Evolutionary conservation across 1,140 invertebrate species (phyloP).

Genomic region (Bombus balteatus): DNA sequence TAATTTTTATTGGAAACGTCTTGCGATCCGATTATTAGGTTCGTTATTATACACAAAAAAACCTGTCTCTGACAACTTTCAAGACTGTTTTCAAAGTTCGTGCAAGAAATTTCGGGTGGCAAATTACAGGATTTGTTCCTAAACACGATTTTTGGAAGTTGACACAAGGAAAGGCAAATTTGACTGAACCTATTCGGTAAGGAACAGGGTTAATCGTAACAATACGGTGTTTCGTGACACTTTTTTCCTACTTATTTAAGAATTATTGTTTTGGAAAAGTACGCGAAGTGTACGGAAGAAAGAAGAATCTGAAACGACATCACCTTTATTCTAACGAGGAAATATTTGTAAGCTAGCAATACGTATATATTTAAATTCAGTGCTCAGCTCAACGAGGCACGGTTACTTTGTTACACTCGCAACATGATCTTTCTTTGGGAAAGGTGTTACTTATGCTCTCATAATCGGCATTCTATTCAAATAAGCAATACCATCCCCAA

Average conservation of each 20-base stretch:
- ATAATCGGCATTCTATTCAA: conserved; percentile 74
- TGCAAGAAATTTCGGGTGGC: no score
- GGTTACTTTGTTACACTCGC: conserved; percentile 27
- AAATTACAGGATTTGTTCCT: no score
- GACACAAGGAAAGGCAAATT: no score
- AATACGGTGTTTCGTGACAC: neutral
- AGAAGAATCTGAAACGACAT: neutral
- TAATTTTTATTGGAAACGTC: no score
- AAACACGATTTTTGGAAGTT: no score
- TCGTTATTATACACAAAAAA: no score
- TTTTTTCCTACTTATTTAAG: neutral
- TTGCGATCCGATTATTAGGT: no score
- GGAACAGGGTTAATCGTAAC: neutral
- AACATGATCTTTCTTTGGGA: conserved; percentile 67
- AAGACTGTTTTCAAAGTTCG: no score
- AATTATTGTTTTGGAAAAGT: neutral
- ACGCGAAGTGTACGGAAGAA: neutral
- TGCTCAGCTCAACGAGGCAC: conserved; percentile 2
- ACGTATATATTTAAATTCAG: conserved; percentile 13
- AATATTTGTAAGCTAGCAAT: neutral
- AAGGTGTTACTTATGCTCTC: conserved; percentile 78
- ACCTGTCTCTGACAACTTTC: no score
- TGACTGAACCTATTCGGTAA: no score
- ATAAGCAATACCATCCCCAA: conserved; percentile 62
- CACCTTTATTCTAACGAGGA: neutral